These are phyloP conservation scores for Percopsis transmontana DNA, from an alignment of 2,113 vertebrate species.

Conservation along the genomic window DNA sequence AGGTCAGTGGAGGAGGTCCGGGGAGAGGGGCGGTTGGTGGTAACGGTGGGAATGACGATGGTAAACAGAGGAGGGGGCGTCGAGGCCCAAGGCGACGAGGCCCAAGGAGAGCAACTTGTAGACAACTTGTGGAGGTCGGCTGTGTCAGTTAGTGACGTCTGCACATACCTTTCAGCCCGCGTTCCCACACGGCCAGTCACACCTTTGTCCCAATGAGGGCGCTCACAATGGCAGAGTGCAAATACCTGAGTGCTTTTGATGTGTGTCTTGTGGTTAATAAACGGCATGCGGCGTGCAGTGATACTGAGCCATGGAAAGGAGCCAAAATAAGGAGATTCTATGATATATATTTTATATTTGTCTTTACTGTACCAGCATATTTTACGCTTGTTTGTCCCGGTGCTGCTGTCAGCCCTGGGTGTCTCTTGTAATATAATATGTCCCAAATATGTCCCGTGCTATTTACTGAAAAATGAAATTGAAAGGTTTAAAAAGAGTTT, in stretches of 20 bases:
- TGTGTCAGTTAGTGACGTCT: conserved; percentile 38
- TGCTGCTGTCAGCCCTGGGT: too few species aligned
- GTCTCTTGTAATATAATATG: too few species aligned
- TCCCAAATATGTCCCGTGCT: too few species aligned
- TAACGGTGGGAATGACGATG: conserved; percentile 54
- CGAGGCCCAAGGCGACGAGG: conserved; percentile 19
- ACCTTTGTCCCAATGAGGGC: conserved; percentile 32
- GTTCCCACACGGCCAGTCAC: conserved; percentile 43
- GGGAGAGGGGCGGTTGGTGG: conserved; percentile 10
- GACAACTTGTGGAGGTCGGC: conserved; percentile 27
- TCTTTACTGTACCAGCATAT: too few species aligned
- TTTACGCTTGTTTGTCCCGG: too few species aligned
- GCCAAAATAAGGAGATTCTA: not conserved
- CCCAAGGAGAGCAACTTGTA: conserved; percentile 11
- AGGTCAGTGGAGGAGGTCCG: conserved; percentile 37
- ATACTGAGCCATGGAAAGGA: not conserved
- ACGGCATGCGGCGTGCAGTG: conserved; percentile 4
- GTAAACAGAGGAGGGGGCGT: conserved; percentile 45
- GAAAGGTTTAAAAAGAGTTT: too few species aligned
- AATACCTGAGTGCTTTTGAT: conserved; percentile 31
- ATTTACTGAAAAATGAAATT: too few species aligned
- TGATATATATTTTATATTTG: too few species aligned
- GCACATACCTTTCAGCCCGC: conserved; percentile 7
- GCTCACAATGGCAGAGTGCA: conserved; percentile 48
- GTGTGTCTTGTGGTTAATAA: conserved; percentile 12